Base-by-base conservation (phyloP, 1,140 invertebrate genomes). In the Euura lappo region DNA sequence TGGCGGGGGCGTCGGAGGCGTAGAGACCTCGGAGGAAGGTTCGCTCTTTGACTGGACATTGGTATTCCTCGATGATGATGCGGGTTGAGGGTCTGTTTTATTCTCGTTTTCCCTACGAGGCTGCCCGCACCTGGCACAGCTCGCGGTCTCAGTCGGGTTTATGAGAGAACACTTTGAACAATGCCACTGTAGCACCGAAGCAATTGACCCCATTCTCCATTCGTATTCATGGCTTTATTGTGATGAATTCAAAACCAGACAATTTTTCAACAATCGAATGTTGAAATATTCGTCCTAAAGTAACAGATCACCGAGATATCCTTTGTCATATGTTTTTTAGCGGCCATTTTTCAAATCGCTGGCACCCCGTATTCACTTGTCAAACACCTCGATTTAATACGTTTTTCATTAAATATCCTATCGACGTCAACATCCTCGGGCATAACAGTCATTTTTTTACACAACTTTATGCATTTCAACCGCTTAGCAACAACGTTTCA, bases 131-230 rank as follows among this genome's bases (percentile, higher is more conserved):
- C 93, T 92, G 87, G 92, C 90, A 87, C 95, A 97, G 87, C 91
- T 91, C 74, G 91, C 85, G 84, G 91, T 91, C 85, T 95, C 94
- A 67, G 93, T 95, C 75, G 93, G 93, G 89, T 96, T 96, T 87
- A 96, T 95, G 85, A 94, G 90, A 87, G 93, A 91, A 89, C 95
- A 97, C 85, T 92, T 90, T 84, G 90, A 90, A 90, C 95, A 97
- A 89, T 93, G 92, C 95, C 95, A 97, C 88, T 96, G 94, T 82
- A 95, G 90, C 88, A 95, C 94, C 83, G 94, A 96, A 89, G 94
- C 94, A 89, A 96, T 95, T 82, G 94, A 94, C 87, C 94, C 94
- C 94, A 95, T 95, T 85, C 86, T 88, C 82, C 80, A 84, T 76
- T 75, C 80, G 85, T 83, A 85, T 84, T 85, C 85, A 86, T 86